These are phyloP conservation scores for Ambastaia sidthimunki DNA, from an alignment of 2,797 vertebrate genomes.

Conservation along the genomic window DNA sequence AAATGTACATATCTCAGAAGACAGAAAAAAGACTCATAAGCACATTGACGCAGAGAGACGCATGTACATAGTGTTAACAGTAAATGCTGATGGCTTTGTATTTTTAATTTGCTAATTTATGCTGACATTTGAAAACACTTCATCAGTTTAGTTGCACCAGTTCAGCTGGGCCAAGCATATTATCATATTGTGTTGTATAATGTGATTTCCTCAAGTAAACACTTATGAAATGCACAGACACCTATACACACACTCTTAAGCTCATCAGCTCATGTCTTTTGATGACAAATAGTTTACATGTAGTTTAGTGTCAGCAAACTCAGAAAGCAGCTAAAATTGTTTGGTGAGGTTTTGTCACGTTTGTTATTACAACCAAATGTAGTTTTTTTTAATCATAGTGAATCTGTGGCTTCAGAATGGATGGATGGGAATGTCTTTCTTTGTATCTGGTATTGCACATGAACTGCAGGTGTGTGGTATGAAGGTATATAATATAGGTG, in stretches of 20 bases:
- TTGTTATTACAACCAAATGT: neutral
- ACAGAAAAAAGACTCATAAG: constrained; percentile 32
- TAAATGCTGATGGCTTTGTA: constrained; percentile 74
- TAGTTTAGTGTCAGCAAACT: constrained; percentile 40
- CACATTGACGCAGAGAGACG: constrained; percentile 41
- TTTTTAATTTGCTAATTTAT: constrained; percentile 86
- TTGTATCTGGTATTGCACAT: neutral
- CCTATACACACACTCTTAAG: constrained; percentile 27
- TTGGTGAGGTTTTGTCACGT: constrained; percentile 13
- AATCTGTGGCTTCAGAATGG: neutral
- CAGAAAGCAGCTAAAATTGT: constrained; percentile 42
- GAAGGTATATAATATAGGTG: neutral
- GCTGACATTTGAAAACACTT: constrained; percentile 83
- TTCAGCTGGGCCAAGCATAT: constrained; percentile 79
- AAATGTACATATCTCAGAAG: constrained; percentile 42
- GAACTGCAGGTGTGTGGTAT: constrained; percentile 4
- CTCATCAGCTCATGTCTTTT: constrained; percentile 45
- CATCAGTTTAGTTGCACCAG: constrained; percentile 78
- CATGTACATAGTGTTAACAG: constrained; percentile 59
- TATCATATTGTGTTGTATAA: constrained; percentile 81
- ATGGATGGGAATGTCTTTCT: neutral
- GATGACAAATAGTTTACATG: constrained; percentile 48
- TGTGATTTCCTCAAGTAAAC: constrained; percentile 79
- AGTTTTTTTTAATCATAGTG: neutral
- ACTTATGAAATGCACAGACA: constrained; percentile 66